Evolutionary conservation across 1,140 invertebrate genomes (phyloP).

Genomic region (Oncopodura yosiiana): DNA sequence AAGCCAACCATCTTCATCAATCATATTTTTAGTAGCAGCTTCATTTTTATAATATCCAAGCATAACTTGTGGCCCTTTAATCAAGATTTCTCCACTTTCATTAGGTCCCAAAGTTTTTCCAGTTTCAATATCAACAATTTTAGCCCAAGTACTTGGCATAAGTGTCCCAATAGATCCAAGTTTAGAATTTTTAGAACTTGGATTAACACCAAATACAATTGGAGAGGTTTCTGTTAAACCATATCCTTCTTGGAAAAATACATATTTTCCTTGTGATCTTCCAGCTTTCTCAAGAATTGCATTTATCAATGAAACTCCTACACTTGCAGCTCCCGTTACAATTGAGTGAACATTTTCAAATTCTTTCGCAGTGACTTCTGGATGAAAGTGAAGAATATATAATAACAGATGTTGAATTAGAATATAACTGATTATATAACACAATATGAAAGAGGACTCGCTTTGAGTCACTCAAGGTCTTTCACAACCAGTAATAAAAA

Average conservation of each 20-base stretch:
- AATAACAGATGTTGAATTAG: no score
- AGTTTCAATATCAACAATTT: constrained; percentile 24
- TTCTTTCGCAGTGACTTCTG: constrained; percentile 3
- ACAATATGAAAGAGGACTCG: no score
- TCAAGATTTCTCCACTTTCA: constrained; percentile 53
- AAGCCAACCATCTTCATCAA: constrained; percentile 28
- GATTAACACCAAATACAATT: constrained; percentile 11
- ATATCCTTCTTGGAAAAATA: constrained; percentile 24
- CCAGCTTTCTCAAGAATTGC: constrained; percentile 12
- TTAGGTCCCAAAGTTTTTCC: constrained; percentile 32
- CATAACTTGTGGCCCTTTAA: constrained; percentile 53
- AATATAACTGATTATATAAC: no score
- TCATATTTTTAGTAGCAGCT: constrained; percentile 19
- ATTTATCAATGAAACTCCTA: constrained; percentile 1
- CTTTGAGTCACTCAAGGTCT: no score
- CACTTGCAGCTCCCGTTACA: constrained; percentile 13
- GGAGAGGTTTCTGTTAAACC: constrained; percentile 26
- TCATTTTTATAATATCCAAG: constrained; percentile 33
- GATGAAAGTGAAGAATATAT: constrained; percentile 1
- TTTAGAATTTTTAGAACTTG: constrained; percentile 10
- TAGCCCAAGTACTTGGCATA: constrained; percentile 8
- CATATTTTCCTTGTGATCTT: constrained; percentile 2
- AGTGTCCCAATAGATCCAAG: constrained; percentile 16
- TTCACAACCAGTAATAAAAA: no score
- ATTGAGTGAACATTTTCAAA: constrained; percentile 1